Base-by-base conservation (phyloP, 37 sponge, comb jelly and placozoan species). In the Chondrilla cf. caribensis region DNA sequence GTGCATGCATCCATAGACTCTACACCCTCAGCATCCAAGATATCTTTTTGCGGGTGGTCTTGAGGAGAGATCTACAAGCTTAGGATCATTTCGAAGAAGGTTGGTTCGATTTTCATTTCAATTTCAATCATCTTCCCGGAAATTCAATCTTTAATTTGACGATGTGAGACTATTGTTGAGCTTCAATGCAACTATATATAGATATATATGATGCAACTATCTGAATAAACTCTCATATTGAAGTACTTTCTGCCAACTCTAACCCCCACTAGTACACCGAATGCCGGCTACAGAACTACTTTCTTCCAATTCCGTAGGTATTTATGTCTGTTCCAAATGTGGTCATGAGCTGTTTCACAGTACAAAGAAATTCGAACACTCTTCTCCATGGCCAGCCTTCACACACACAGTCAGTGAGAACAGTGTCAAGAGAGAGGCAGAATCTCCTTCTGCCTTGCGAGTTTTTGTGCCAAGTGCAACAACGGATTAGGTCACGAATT, bases 311-410 rank as follows among this genome's bases (percentile, higher is more conserved):
- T 58, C 29, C 38, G 29, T 25, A 41, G 99, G 99, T 43, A 59
- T 89, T 28, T 98, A 98, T 85, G 89, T 86, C n/a, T 98, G 99
- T 58, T 91, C 94, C 33, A 83, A 98, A 81, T 98, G 99, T 79
- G 88, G 84, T 21, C 79, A 95, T 70, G 92, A 90, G 62, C 88
- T 98, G 8, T 96, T 98, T 79, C 28, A 81, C 80, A 93, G 96
- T 57, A 83, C 88, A 1, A 84, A 86, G 70, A 98, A 98, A 81
- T 98, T 90, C 77, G 28, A 93, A 51, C 99, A 98, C 87, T 87
- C 88, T 22, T 90, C 94, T 31, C 99, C 99, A 3, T 98, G 99
- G 99, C 99, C 99, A 21, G 94, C 99, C 37, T 98, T 98, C 84
- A 87, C 94, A 6, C 82, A 89, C 29, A 95, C 99, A 17, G 90